Evolutionary conservation across 1,140 invertebrate species (phyloP).

Genomic region (Alviniconcha marisindica): DNA sequence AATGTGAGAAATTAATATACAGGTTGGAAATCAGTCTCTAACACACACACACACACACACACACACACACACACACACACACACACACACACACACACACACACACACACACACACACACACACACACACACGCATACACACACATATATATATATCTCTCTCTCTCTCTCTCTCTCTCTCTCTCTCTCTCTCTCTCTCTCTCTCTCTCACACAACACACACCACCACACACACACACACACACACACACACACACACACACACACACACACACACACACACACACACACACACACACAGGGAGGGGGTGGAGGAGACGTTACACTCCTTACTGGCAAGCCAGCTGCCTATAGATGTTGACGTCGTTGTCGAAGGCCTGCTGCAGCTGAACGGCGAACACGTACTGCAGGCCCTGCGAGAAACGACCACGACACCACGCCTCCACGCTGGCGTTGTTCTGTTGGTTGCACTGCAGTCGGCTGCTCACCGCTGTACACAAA

Average conservation of each 20-base stretch:
- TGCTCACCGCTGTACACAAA: not conserved
- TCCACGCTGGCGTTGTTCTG: constrained; percentile 30
- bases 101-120: too few species aligned
- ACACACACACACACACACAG: not conserved
- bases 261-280: not conserved
- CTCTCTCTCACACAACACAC: too few species aligned
- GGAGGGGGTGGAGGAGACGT: too few species aligned
- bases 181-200: too few species aligned
- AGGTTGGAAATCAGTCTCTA: too few species aligned
- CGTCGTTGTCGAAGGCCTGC: not conserved
- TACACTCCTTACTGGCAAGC: constrained; percentile 25
- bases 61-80: not conserved
- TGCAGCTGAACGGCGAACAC: constrained; percentile 21
- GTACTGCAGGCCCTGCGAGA: constrained; percentile 32
- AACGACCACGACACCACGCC: constrained; percentile 5
- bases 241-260: not conserved
- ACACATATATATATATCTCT: too few species aligned
- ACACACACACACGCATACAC: too few species aligned
- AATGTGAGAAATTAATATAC: too few species aligned
- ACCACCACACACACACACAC: too few species aligned
- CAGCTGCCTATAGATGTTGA: constrained; percentile 27
- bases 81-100: not conserved
- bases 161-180: too few species aligned
- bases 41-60: not conserved
- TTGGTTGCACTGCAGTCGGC: not conserved